Base-by-base conservation (phyloP, 2,888 invertebrate species). In the Nemotelus nigrinus region DNA sequence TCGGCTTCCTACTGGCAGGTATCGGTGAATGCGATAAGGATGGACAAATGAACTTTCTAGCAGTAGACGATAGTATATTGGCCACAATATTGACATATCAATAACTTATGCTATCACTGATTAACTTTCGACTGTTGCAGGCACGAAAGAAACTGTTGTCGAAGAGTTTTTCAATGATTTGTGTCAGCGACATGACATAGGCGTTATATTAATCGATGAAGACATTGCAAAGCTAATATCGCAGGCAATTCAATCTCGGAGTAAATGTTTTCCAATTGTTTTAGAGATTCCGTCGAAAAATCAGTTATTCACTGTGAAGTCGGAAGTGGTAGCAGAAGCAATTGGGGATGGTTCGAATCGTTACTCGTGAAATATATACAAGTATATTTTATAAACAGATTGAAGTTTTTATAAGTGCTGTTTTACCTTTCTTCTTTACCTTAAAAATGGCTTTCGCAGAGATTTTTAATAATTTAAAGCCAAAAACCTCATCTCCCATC, bases 111-210 rank as follows among this genome's bases (percentile, higher is more conserved):
- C 1, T 25, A 25, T 25, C 25, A 25, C 25, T 25, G 25, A 25
- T 25, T 25, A 25, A 25, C 25, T 25, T 25, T 25, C 25, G 4
- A 47, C 10, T 45, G 44, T 65, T 8, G 3, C n/a, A 71, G 71
- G 25, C 10, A 71, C 55, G n/a, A 71, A 55, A 55, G 57, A 55
- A 3, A 57, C 71, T 2, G n/a, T 2, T 2, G 57, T 71, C 57
- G 71, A 55, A 55, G 57, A 43, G 4, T 71, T 71, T 55, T 71
- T 71, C 55, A 71, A 71, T 57, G 55, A 71, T 43, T 39, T 71
- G 10, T 71, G 71, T 10, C 43, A 71, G n/a, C 39, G 71, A n/a
- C 55, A 55, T 71, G 71, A 71, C 10, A 10, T 71, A 57, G 71
- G 43, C 3, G 1, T 71, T 55, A 8, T 71, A 10, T 43, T 71